Base-by-base conservation (phyloP, 1,140 invertebrate genomes). In the Argopecten irradians region DNA sequence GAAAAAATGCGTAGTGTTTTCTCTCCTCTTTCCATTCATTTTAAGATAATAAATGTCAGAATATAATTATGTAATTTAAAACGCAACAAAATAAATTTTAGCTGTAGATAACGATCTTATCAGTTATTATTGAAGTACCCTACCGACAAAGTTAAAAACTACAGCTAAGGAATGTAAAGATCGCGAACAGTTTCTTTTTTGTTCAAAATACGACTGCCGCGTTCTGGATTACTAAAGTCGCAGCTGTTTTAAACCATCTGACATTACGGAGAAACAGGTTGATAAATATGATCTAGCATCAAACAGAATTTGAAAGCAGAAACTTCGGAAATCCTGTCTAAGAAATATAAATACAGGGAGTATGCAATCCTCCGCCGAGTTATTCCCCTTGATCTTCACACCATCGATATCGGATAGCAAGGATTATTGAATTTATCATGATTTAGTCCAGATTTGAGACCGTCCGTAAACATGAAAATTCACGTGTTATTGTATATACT, bases 11-110 rank as follows among this genome's bases (percentile, higher is more conserved):
- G 5, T 5, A 71, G 22, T 71, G 55, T 71, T 8, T 71, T 8
- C 16, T 71, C 28, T 71, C n/a, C n/a, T 11, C n/a, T 71, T 11
- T n/a, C 55, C n/a, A 71, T 71, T 71, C 55, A 71, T 71, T 71
- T 71, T 71, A 71, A 71, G 55, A 71, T 71, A 71, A 71, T 71
- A 71, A 71, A 71, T 71, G 55, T 71, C 55, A 71, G 8, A 28
- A 28, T 3, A 71, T 71, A 28, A 28, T 71, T 16, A 71, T 28
- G 55, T 71, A 71, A 71, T 71, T 71, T 71, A 71, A 71, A 71
- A 71, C 55, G 55, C 22, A 71, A n/a, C n/a, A 71, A 71, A 71
- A 71, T 71, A 71, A 71, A 71, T 71, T n/a, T 28, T 28, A n/a
- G 55, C 1, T 71, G 14, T 71, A 28, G 55, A 71, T 71, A 71